Percentiles rank a stretch among this genome's conserved stretches.
Conservation (phyloP, 2,113 vertebrate genomes). For the Coregonus clupeaformis region DNA sequence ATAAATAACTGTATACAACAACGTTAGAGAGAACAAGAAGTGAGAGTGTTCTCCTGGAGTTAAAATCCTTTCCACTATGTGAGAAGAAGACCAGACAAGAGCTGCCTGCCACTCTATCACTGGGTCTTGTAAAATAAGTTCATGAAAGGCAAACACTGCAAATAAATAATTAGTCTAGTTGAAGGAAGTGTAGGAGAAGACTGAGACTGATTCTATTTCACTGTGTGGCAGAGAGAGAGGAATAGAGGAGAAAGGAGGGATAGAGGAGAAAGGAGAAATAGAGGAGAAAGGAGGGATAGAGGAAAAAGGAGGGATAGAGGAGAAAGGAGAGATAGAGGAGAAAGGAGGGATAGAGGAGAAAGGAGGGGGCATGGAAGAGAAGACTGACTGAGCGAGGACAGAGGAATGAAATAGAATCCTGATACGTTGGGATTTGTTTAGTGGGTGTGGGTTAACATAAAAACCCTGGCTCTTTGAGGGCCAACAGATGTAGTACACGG, state of each 20-base stretch:
- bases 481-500: constrained; percentile 74
- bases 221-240: not conserved
- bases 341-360: too few species aligned
- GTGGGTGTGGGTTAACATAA: constrained; percentile 41
- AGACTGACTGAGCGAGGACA: too few species aligned
- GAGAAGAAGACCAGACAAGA: constrained; percentile 12
- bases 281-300: too few species aligned
- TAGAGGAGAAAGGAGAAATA: too few species aligned
- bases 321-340: too few species aligned
- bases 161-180: constrained; percentile 38
- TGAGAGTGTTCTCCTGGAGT: too few species aligned
- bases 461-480: constrained; percentile 53
- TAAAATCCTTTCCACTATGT: too few species aligned
- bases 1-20: too few species aligned
- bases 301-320: too few species aligned
- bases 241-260: not conserved
- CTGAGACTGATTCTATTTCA: constrained; percentile 6
- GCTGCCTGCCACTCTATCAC: not conserved
- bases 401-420: not conserved
- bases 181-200: not conserved
- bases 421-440: not conserved
- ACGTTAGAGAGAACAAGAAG: too few species aligned
- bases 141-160: constrained; percentile 51
- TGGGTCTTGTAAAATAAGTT: constrained; percentile 20
- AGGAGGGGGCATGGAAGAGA: not conserved